Conservation (phyloP, 2,888 invertebrate genomes). For the Reticulitermes lucifugus region DNA sequence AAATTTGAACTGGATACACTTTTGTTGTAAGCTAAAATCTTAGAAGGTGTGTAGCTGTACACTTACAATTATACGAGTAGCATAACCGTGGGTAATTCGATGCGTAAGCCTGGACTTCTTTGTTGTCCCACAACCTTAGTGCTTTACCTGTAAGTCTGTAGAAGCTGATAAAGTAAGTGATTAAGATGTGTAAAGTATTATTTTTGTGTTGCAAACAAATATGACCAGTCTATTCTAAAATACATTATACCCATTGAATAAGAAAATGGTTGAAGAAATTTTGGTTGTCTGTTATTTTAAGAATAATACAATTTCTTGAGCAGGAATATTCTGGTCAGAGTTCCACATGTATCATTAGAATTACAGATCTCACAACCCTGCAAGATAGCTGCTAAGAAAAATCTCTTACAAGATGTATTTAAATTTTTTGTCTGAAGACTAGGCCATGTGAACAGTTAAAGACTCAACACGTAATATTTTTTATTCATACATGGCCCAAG, state of each 20-base stretch:
- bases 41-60: background rate
- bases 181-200: background rate
- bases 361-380: background rate
- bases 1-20: background rate
- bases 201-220: background rate
- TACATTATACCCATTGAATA: background rate
- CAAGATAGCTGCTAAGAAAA: background rate
- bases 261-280: background rate
- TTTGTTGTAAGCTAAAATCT: background rate
- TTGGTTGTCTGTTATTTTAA: background rate
- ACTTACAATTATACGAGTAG: background rate
- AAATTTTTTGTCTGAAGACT: background rate
- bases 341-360: background rate
- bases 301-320: background rate
- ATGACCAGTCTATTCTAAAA: background rate
- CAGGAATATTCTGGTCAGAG: background rate
- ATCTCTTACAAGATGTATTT: background rate
- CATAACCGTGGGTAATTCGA: background rate
- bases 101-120: background rate
- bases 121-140: conserved; percentile 3
- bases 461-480: background rate
- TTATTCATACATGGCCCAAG: background rate
- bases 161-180: conserved; percentile 10
- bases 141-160: background rate
- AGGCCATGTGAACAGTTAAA: background rate